phyloP scores from a whole-genome alignment of 2,113 vertebrate species.

The Bubo bubo region DNA sequence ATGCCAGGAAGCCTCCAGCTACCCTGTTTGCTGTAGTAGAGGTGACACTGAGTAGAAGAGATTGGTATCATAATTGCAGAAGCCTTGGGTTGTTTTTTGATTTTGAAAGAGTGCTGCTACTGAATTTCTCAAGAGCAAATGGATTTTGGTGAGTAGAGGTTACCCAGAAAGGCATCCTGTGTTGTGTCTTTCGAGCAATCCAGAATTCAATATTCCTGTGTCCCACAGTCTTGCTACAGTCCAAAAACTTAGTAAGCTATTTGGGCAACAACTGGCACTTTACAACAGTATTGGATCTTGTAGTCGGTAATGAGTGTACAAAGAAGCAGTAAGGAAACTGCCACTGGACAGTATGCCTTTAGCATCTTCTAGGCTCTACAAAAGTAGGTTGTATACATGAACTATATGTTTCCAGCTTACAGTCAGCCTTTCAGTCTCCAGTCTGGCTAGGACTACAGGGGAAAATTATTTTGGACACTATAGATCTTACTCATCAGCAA shows the following conservation, averaged over 20 bases:
- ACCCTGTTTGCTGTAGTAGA: not conserved
- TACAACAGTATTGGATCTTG: not conserved
- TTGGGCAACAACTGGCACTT: not conserved
- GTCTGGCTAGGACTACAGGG: not conserved
- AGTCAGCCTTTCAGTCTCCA: not conserved
- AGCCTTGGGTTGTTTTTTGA: not conserved
- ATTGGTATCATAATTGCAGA: not conserved
- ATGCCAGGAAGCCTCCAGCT: not conserved
- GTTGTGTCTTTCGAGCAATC: not conserved
- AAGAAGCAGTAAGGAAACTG: not conserved
- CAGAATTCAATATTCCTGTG: not conserved
- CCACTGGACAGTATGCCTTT: not conserved
- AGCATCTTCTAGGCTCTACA: not conserved
- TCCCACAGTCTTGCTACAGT: not conserved
- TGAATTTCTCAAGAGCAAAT: not conserved
- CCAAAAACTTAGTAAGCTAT: not conserved
- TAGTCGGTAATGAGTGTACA: too few relatives aligned
- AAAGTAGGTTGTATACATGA: not conserved
- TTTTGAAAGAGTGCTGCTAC: not conserved
- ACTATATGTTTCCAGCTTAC: not conserved
- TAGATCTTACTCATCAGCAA: not conserved
- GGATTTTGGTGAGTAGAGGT: not conserved
- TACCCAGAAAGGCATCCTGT: not conserved
- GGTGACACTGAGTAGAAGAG: not conserved
- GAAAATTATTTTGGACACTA: not conserved